Evolutionary conservation across 2,797 vertebrate genomes (phyloP), one percentile per base, ranked within the genome.

Genomic region (Neostethus bicornis): DNA sequence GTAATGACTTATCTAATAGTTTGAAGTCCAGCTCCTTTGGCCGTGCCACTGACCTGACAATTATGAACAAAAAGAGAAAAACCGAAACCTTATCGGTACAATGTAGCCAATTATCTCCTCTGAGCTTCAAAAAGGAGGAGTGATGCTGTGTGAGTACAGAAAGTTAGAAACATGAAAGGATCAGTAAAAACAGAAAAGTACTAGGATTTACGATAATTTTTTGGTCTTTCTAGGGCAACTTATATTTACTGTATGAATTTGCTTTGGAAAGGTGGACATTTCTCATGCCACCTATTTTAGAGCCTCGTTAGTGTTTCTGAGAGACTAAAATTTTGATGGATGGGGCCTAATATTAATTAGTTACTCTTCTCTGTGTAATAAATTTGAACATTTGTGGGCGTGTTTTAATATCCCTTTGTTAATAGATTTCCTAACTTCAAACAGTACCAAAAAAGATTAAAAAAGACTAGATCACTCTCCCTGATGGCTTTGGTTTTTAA

Each of bases 1-100:
- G 62, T 59, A 77, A 72, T 80, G 77, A 77, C 41, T 80, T 78
- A 71, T 71, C 75, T 67, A 64, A 71, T 61, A 63, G 61, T 59
- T 65, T 68, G 23, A 69, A 56, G 58, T 73, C 53, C 60, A 62
- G 66, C 52, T 31, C 52, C 67, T 61, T 70, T 28, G 55, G 14
- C 72, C 55, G 38, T 39, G 34, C 63, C 37, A 60, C 54, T 51
- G 55, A 52, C 56, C 50, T 26, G 10, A 2, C 51, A 51, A 44
- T 62, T 17, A 31, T 53, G 26, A 46, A 51, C 60, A 48, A 44
- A 24, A 41, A 9, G 7, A 61, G 53, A 31, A 21, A 13, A 70
- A 39, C 49, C 45, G 20, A 14, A 47, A 54, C 67, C 37, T 68
- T 60, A 73, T 79, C 53, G 50, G 23, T 51, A 10, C 38, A 23